phyloP scores from a whole-genome alignment of 2,113 vertebrate genomes.

The Picathartes gymnocephalus region DNA sequence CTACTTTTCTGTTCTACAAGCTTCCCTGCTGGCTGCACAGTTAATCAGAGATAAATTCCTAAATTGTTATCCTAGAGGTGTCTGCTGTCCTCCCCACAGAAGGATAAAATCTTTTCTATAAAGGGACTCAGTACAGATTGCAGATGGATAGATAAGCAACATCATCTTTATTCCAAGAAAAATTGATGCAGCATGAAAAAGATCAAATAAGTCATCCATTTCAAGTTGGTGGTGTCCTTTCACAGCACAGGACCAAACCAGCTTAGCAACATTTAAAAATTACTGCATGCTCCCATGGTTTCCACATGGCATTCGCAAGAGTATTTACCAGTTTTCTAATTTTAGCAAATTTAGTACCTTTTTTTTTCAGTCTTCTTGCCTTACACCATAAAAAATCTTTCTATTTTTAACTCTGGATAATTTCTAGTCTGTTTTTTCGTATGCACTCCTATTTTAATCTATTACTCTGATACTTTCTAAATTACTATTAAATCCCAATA shows the following conservation, averaged over 20 bases:
- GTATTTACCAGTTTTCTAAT: neutral
- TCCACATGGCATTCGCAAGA: neutral
- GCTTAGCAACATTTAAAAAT: neutral
- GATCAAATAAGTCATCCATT: neutral
- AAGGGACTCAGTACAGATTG: neutral
- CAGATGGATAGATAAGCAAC: neutral
- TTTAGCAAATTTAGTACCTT: neutral
- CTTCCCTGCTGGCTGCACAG: neutral
- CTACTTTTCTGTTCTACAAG: neutral
- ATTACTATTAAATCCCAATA: constrained; percentile 45
- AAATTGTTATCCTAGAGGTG: neutral
- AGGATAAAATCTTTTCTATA: neutral
- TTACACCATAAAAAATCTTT: neutral
- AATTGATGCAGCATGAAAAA: neutral
- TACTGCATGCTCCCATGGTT: neutral
- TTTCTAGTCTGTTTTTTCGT: constrained; percentile 13
- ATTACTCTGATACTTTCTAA: constrained; percentile 10
- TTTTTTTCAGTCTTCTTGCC: neutral
- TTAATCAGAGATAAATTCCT: neutral
- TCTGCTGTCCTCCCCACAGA: neutral
- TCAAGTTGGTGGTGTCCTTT: neutral
- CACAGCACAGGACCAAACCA: neutral
- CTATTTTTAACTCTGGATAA: constrained; percentile 15
- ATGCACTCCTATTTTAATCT: neutral
- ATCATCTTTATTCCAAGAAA: neutral